Percentiles rank a stretch among this genome's conserved stretches.
Evolutionary conservation across 2,888 invertebrate genomes (phyloP).

Genomic region (Campoplex capitator): DNA sequence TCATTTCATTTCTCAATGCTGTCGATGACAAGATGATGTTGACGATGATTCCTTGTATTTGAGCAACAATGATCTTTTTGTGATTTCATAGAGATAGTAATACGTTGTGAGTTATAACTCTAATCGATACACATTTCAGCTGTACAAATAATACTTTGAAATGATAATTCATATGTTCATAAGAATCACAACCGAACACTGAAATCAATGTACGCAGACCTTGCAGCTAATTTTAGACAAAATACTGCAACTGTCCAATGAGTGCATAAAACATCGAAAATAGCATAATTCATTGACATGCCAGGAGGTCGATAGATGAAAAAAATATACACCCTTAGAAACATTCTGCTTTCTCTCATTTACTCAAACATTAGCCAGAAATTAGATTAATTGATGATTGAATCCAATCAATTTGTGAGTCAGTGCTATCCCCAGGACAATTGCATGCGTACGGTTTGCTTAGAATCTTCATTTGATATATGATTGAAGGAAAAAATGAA

Average conservation of each 20-base stretch:
- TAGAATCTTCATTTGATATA: background rate
- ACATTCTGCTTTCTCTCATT: background rate
- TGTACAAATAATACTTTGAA: background rate
- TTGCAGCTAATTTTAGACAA: background rate
- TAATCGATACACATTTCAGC: background rate
- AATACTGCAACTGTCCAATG: background rate
- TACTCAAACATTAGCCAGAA: background rate
- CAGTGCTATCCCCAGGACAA: background rate
- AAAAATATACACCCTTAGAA: background rate
- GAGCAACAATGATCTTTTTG: background rate
- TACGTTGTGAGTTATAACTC: background rate
- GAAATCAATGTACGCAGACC: background rate
- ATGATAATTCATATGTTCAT: background rate
- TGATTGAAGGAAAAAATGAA: background rate
- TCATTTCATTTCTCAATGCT: background rate
- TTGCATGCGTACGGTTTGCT: background rate
- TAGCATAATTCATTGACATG: background rate
- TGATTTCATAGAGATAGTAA: background rate
- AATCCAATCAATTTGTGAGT: background rate
- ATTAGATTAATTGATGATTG: background rate
- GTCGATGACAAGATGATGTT: background rate
- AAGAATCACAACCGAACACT: background rate
- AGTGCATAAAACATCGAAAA: background rate
- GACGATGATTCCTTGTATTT: constrained; percentile 24
- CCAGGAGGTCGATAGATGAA: background rate